Percentiles rank a stretch among this genome's conserved stretches.
These are phyloP conservation scores for Otolemur crassicaudatus DNA, from an alignment of 2,797 vertebrate genomes.

Conservation along the genomic window DNA sequence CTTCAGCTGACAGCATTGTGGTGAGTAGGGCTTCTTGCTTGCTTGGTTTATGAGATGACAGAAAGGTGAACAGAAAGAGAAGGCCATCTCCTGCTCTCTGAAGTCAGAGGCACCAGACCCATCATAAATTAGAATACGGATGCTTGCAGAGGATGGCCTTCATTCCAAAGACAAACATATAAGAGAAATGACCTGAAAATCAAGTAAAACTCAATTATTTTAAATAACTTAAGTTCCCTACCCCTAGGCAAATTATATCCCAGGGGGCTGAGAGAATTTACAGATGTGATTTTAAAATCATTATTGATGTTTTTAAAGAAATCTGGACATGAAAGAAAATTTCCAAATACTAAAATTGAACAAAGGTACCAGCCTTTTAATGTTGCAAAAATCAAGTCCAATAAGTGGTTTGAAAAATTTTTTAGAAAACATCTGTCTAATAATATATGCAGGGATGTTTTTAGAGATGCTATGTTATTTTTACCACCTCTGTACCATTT, in stretches of 20 bases:
- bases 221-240: neutral
- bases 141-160: neutral
- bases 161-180: neutral
- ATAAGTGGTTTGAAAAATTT: neutral
- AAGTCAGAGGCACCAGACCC: neutral
- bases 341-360: conserved; percentile 5
- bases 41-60: neutral
- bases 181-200: conserved; percentile 15
- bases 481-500: neutral
- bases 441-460: neutral
- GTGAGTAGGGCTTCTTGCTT: neutral
- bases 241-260: neutral
- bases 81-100: neutral
- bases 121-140: neutral
- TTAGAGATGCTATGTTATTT: neutral
- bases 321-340: neutral
- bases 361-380: neutral
- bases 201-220: conserved; percentile 5
- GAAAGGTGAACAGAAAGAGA: neutral
- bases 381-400: neutral
- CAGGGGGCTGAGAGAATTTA: neutral
- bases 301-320: neutral
- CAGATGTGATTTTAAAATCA: conserved; percentile 9
- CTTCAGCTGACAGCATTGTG: neutral
- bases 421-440: neutral